phyloP scores from a whole-genome alignment of 2,888 invertebrate genomes.

The Rhabditophanes sp. region DNA sequence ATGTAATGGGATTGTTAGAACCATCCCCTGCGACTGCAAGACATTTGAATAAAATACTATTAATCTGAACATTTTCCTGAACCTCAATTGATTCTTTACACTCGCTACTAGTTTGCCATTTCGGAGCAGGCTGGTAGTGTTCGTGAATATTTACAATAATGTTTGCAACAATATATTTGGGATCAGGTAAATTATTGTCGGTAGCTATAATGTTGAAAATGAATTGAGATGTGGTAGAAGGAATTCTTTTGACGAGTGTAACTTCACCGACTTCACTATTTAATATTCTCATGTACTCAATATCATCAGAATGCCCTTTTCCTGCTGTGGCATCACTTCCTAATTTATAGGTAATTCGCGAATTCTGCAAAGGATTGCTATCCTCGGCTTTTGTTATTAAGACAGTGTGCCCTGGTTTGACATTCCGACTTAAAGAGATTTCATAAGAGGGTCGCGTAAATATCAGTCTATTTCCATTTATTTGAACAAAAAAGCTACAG shows the following conservation, averaged over 20 bases:
- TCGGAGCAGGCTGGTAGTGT: conserved; percentile 27
- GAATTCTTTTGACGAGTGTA: conserved; percentile 18
- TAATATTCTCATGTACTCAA: conserved; percentile 8
- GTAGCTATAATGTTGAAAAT: conserved; percentile 59
- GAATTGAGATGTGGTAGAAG: conserved; percentile 25
- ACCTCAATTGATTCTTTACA: conserved; percentile 21
- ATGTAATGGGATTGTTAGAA: conserved; percentile 19
- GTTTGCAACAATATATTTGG: conserved; percentile 58
- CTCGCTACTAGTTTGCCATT: conserved; percentile 26
- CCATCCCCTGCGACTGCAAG: conserved; percentile 25
- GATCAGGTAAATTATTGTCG: conserved; percentile 56
- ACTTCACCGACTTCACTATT: conserved; percentile 19
- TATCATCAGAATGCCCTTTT: conserved; percentile 14
- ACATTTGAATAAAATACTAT: conserved; percentile 29
- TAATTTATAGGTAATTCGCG: conserved; percentile 30
- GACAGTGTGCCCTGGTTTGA: conserved; percentile 17
- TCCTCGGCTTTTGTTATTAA: conserved; percentile 40
- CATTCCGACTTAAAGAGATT: conserved; percentile 16
- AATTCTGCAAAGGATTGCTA: conserved; percentile 34
- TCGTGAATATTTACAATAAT: conserved; percentile 54
- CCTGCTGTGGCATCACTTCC: conserved; percentile 23
- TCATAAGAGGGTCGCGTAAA: conserved; percentile 52
- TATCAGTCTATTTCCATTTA: conserved; percentile 97
- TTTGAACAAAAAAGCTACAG: conserved; percentile 93
- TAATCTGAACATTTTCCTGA: conserved; percentile 15